Base-by-base conservation (phyloP, 1,140 invertebrate genomes). In the Papilio polytes region DNA sequence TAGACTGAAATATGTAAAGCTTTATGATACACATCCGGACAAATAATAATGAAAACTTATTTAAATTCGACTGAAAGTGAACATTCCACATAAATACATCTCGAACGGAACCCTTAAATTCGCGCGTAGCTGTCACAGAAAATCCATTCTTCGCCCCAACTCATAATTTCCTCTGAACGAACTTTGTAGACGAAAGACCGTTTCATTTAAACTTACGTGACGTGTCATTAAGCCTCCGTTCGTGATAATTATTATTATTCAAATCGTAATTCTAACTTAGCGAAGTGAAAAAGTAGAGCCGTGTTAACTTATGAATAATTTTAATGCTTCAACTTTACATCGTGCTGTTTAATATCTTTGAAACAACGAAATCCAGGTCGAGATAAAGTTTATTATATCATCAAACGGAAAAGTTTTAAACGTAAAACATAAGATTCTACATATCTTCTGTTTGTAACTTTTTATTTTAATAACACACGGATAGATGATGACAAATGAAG, bases 181-280 rank as follows among this genome's bases (percentile, higher is more conserved):
- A 93, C 83, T 92, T 93, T 78, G 83, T 88, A 90, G 90, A 91
- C 90, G 88, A 85, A 83, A 89, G 88, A 85, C 86, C 85, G 87
- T 92, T 94, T 94, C 93, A 94, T 94, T 94, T 92, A 94, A 94
- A 94, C 92, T 94, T 93, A 88, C 88, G 91, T 94, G 92, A 94
- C 93, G 92, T 94, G 89, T 94, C 93, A 94, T 94, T 94, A 93
- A 94, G 90, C 85, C 90, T 63, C 84, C 82, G 87, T 88, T 88
- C 84, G 85, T 83, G 84, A 87, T 92, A 92, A 93, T 93, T 94
- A 94, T 94, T 93, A 93, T 92, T 94, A 94, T 94, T 94, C 91
- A 94, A 94, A 94, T 93, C 91, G 87, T 92, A 90, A 92, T 91
- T 90, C 86, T 77, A 86, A 92, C 86, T 85, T 87, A 87, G 87